Conservation (phyloP, 2,888 invertebrate genomes). For the Cremastobaeus sp. region DNA sequence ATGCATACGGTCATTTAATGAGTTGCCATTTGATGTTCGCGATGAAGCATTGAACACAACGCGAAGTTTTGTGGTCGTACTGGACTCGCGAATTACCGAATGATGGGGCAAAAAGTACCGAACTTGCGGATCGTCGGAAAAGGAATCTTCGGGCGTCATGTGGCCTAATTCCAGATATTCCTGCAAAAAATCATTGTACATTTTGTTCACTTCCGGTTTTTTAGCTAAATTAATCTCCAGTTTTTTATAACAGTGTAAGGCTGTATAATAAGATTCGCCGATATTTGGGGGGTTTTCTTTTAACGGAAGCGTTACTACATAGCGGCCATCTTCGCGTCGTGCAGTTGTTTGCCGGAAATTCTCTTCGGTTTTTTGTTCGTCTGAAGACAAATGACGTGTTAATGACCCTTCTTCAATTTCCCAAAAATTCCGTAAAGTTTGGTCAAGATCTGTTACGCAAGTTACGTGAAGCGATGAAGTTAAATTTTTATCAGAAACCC, state of each 20-base stretch:
- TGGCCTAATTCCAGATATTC: background rate
- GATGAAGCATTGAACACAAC: constrained; percentile 35
- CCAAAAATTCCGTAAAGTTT: constrained; percentile 7
- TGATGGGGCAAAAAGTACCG: constrained; percentile 30
- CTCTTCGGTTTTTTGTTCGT: background rate
- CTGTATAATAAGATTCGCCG: background rate
- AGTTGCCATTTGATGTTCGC: constrained; percentile 12
- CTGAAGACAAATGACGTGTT: no score
- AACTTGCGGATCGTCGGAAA: background rate
- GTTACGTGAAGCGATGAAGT: background rate
- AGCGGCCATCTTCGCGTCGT: background rate
- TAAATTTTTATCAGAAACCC: background rate
- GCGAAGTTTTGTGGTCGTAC: constrained; percentile 21
- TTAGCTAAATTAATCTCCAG: background rate
- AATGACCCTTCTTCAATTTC: constrained; percentile 8
- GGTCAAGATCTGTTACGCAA: background rate
- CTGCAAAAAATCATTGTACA: background rate
- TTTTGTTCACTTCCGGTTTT: no score
- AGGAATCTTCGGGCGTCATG: background rate
- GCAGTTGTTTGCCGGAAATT: background rate
- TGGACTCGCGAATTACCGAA: constrained; percentile 27
- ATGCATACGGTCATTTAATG: constrained; percentile 39
- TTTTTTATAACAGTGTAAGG: background rate
- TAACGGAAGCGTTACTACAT: constrained; percentile 4
- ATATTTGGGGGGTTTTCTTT: background rate